Conservation (phyloP, 2,797 vertebrate species). For the Cynodonichthys magdalenae region DNA sequence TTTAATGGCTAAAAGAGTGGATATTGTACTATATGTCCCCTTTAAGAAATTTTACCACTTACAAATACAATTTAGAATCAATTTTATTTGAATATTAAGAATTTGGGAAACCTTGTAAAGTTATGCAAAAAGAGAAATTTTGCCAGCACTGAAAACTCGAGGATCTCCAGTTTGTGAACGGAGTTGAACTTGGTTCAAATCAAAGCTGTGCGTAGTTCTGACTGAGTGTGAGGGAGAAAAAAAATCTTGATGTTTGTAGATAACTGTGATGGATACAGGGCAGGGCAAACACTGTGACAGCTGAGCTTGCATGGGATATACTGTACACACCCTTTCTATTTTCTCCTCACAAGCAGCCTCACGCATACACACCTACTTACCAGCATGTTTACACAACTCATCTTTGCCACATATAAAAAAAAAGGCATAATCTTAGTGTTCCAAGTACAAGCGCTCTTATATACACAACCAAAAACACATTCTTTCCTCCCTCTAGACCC, state of each 20-base stretch:
- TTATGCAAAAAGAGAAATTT: no score
- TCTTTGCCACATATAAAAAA: slow-evolving; percentile 1
- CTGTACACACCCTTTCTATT: slow-evolving; percentile 15
- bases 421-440: slow-evolving; percentile 13
- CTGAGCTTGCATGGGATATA: slow-evolving; percentile 59
- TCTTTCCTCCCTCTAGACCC: slow-evolving; percentile 13
- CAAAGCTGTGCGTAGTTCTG: neutral
- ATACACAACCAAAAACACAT: slow-evolving; percentile 14
- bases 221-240: neutral
- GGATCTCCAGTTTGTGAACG: no score
- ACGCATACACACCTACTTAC: neutral
- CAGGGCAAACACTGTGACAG: slow-evolving; percentile 78
- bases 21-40: no score
- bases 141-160: no score
- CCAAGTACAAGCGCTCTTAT: slow-evolving; percentile 12
- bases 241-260: slow-evolving; percentile 15
- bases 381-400: neutral
- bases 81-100: no score
- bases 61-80: no score
- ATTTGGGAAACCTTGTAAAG: no score
- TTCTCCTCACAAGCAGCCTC: neutral
- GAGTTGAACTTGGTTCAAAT: no score
- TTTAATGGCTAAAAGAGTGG: no score
- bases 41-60: no score
- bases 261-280: slow-evolving; percentile 38